These are phyloP conservation scores for Poeciliopsis paucimaculata DNA, from an alignment of 2,797 vertebrate genomes.

Conservation along the genomic window DNA sequence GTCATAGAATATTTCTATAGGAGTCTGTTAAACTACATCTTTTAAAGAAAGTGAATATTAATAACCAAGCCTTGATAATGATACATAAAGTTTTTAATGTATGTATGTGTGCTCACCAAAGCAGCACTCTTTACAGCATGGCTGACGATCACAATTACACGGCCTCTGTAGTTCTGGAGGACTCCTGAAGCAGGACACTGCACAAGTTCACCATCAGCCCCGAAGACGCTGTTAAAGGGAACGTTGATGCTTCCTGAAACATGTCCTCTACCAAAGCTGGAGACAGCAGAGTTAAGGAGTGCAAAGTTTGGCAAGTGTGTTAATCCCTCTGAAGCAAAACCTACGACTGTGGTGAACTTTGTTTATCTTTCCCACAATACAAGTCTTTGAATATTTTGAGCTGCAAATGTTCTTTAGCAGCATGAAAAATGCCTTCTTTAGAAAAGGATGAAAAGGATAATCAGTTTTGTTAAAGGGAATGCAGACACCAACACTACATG, in stretches of 20 bases:
- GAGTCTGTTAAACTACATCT: not conserved
- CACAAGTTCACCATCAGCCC: constrained; percentile 86
- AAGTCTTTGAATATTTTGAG: not conserved
- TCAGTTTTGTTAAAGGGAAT: not conserved
- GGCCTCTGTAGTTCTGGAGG: constrained; percentile 89
- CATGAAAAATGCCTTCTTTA: not conserved
- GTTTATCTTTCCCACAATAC: not conserved
- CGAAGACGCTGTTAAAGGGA: constrained; percentile 86
- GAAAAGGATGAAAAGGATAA: not conserved
- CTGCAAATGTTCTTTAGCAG: not conserved
- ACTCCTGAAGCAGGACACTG: constrained; percentile 83
- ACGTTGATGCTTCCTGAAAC: constrained; percentile 94
- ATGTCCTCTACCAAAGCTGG: constrained; percentile 93
- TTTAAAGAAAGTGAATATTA: not conserved
- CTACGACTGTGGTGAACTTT: not conserved
- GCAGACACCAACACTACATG: not conserved
- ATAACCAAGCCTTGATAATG: not conserved
- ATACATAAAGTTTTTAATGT: not conserved
- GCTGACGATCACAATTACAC: constrained; percentile 93
- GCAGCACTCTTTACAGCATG: constrained; percentile 86
- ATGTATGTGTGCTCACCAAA: constrained; percentile 81
- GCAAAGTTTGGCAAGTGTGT: constrained; percentile 12
- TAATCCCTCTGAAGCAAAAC: not conserved
- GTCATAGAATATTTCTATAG: not conserved
- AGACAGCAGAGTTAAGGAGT: constrained; percentile 49